Evolutionary conservation across 2,113 vertebrate genomes (phyloP), one percentile per base, ranked within the genome.

Genomic region (Oreochromis aureus): DNA sequence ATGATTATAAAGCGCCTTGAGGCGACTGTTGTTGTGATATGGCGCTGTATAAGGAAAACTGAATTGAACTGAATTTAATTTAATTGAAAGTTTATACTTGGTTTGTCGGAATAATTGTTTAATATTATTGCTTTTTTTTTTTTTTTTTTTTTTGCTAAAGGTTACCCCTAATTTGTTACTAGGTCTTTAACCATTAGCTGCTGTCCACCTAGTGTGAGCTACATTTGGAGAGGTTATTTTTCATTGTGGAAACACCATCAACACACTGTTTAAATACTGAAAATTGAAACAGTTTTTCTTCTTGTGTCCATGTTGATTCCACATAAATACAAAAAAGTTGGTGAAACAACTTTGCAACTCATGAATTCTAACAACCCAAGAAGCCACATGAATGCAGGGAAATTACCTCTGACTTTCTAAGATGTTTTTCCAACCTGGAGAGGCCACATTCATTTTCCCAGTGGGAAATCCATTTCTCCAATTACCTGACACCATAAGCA

Each of bases 1-100:
- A 61, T 34, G 8, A 32, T 6, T 61, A 59, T 10, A 10, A 59
- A 59, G 56, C 1, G 5, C 7, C 7, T 59, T 59, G 56, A 18
- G 27, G 16, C 0, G 3, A 59, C 0, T 59, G 27, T 32, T 59
- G 13, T 0, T 59, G 0, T 59, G 56, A 32, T 59, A 32, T 59
- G 56, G 13, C 1, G 7, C 56, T 10, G 0, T 16, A 16, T 9
- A 58, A 58, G 30, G 56, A 59, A 59, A 32, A 59, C 27, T 59
- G 56, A 59, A 24, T 22, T 54, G 30, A 32, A 59, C 27, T 59
- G 56, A 59, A 24, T 22, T 54, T 1, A 53, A 53, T 16, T 53
- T 7, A 55, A 58, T 2, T 59, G 56, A 59, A 59, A 71, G 5
- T 24, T 44, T 44, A 71, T 71, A 24, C 5, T 71, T 41, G 5